Conservation (phyloP, 2,888 invertebrate genomes). For the Sepiola atlantica region DNA sequence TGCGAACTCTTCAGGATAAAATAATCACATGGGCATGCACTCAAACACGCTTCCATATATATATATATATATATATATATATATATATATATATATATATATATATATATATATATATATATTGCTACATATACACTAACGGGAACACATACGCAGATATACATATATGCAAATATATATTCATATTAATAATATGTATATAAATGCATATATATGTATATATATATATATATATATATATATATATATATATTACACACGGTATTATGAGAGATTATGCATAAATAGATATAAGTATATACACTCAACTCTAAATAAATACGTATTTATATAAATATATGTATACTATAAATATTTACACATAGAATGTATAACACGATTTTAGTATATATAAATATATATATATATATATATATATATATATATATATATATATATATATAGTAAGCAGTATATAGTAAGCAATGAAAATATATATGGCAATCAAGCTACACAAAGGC, state of each 20-base stretch:
- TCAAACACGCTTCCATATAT: too few species aligned
- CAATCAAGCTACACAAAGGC: too few species aligned
- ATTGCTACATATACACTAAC: background rate
- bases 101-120: background rate
- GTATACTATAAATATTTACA: too few species aligned
- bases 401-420: background rate
- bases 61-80: background rate
- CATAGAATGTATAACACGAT: too few species aligned
- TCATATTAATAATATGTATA: background rate
- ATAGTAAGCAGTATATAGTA: too few species aligned
- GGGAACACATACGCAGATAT: background rate
- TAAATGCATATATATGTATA: background rate
- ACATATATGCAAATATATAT: background rate
- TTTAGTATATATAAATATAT: too few species aligned
- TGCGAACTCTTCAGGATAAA: too few species aligned
- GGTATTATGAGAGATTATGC: too few species aligned
- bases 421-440: background rate
- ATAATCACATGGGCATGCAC: background rate
- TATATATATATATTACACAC: background rate
- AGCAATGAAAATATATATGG: too few species aligned
- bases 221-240: background rate
- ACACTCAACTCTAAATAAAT: too few species aligned
- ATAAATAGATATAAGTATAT: too few species aligned
- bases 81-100: background rate
- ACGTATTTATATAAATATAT: too few species aligned